Percentiles rank a stretch among this genome's conserved stretches.
Evolutionary conservation across 2,888 invertebrate species (phyloP).

Genomic region (Junonia oenone): DNA sequence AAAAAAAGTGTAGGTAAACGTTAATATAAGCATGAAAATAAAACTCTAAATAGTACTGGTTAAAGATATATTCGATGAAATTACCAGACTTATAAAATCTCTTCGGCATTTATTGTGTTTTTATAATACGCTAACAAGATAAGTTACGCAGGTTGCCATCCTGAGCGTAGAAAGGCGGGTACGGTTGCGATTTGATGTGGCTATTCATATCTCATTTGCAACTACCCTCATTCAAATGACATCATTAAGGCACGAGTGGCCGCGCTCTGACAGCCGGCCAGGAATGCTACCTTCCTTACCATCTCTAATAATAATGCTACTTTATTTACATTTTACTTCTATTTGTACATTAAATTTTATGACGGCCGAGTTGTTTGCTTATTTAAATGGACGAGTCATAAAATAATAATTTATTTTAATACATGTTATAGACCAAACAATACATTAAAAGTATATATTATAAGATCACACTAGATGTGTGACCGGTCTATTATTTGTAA

Average conservation of each 20-base stretch:
- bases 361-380: constrained; percentile 16
- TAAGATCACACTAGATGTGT: too few species aligned
- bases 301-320: constrained; percentile 30
- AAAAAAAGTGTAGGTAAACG: too few species aligned
- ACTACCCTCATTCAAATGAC: constrained; percentile 51
- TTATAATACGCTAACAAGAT: constrained; percentile 11
- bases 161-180: constrained; percentile 9
- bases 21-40: too few species aligned
- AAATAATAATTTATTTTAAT: constrained; percentile 24
- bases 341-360: constrained; percentile 29
- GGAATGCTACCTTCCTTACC: constrained; percentile 24
- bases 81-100: neutral
- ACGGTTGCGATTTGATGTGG: constrained; percentile 22
- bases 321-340: constrained; percentile 30
- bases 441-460: constrained; percentile 1
- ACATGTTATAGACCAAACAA: constrained; percentile 7
- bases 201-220: constrained; percentile 50
- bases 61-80: neutral
- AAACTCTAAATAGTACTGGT: neutral
- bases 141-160: constrained; percentile 9
- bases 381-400: constrained; percentile 19
- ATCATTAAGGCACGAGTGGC: constrained; percentile 45
- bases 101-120: neutral
- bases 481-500: too few species aligned
- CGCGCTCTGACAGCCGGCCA: constrained; percentile 36